Evolutionary conservation across 2,113 vertebrate genomes (phyloP), one percentile per base, ranked within the genome.

Genomic region (Pampusana beccarii): DNA sequence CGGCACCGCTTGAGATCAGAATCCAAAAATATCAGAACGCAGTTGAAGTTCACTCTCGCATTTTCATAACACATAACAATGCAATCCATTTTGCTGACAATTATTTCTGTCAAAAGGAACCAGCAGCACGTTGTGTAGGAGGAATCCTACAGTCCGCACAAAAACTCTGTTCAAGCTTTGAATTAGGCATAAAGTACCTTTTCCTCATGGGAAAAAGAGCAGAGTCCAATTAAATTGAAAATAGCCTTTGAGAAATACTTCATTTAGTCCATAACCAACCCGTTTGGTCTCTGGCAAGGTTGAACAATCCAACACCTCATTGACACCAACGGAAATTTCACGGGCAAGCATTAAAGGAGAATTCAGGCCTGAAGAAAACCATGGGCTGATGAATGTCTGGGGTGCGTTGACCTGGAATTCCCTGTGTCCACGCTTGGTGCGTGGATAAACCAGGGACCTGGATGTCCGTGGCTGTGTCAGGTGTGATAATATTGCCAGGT

Each of bases 401-500:
- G 44, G 44, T 18, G 44, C 19, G 44, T 18, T 46, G 44, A 46
- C 44, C 44, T 46, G 44, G 40, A 46, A 46, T 46, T 46, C 44
- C 44, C 44, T 2, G 1, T 17, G 10, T 58, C 14, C 56, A 1
- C 2, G 0, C 6, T 18, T 10, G 44, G 15, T 28, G 46, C 26
- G 6, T 2, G 65, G 64, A 38, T 8, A 51, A 34, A 79, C 31
- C 60, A 70, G 42, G 40, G n/a, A 69, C 36, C 31, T 13, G 29
- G 10, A 5, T 1, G 34, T 20, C 67, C 0, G 3, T 1, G 48
- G 31, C 42, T n/a, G 50, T 0, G 1, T 0, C 36, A 5, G 57
- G 31, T 9, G 5, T 2, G 60, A 34, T 10, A 21, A 6, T 4
- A 7, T 5, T 3, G 9, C 60, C 73, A 13, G 86, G 13, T 10